Evolutionary conservation across 2,113 vertebrate species (phyloP).

Genomic region (Tetrao urogallus): DNA sequence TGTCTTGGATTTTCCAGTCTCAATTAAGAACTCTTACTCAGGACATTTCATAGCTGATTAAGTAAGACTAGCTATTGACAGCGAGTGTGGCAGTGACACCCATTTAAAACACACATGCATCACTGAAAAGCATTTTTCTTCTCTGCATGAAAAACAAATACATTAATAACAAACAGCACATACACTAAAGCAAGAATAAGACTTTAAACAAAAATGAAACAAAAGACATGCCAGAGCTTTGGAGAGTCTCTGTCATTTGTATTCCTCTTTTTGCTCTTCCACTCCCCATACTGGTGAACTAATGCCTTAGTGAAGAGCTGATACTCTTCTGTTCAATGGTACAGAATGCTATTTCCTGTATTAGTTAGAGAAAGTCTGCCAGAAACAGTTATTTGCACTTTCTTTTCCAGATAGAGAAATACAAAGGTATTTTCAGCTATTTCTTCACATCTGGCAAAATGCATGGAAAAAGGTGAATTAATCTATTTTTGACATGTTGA

Average conservation of each 20-base stretch:
- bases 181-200: not conserved
- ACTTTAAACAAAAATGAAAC: not conserved
- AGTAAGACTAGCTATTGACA: conserved; percentile 33
- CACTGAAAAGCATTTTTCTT: conserved; percentile 16
- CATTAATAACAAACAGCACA: conserved; percentile 5
- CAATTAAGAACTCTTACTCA: not conserved
- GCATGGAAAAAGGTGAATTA: not conserved
- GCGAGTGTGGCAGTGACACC: not conserved
- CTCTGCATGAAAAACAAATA: not conserved
- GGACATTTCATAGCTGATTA: conserved; percentile 15
- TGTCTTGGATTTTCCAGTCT: conserved; percentile 16
- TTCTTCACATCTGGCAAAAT: not conserved
- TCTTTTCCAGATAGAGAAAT: not conserved
- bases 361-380: not conserved
- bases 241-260: not conserved
- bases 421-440: not conserved
- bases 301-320: not conserved
- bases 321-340: not conserved
- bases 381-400: not conserved
- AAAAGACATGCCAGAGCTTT: not conserved
- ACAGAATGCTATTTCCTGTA: not conserved
- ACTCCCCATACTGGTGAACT: not conserved
- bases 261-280: not conserved
- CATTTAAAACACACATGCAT: not conserved
- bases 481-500: not conserved